phyloP scores from a whole-genome alignment of 1,140 invertebrate genomes.

The Zaprionus inermis region DNA sequence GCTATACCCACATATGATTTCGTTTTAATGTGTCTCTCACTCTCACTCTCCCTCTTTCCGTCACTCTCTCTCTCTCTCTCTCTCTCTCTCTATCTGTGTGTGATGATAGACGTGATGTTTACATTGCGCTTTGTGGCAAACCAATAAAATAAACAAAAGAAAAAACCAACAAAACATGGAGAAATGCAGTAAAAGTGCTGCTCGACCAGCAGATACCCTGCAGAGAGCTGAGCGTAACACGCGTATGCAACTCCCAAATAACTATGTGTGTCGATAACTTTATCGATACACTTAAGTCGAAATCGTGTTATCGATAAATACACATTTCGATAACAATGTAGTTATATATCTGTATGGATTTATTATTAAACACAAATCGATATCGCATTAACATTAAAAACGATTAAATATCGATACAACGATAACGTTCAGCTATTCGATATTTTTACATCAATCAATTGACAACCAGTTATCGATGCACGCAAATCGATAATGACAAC shows the following conservation, averaged over 20 bases:
- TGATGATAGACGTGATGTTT: constrained; percentile 25
- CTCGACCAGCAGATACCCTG: background rate
- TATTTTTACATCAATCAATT: too few relatives aligned
- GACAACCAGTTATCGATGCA: background rate
- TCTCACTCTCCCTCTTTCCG: background rate
- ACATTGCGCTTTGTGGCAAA: constrained; percentile 16
- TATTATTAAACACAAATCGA: too few relatives aligned
- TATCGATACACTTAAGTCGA: background rate
- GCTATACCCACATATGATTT: constrained; percentile 37
- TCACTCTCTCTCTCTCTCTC: constrained; percentile 8
- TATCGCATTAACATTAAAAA: background rate
- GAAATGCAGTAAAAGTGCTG: constrained; percentile 12
- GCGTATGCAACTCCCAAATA: too few relatives aligned
- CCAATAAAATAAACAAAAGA: constrained; percentile 10
- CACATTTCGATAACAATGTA: too few relatives aligned
- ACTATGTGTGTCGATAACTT: background rate
- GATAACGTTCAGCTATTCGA: too few relatives aligned
- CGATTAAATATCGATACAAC: background rate
- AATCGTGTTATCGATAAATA: too few relatives aligned
- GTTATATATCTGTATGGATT: too few relatives aligned
- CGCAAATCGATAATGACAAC: too few relatives aligned
- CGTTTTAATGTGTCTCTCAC: constrained; percentile 2
- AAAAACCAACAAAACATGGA: background rate
- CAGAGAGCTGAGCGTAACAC: too few relatives aligned
- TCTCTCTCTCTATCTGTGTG: constrained; percentile 4